Evolutionary conservation across 2,113 vertebrate genomes (phyloP).

Genomic region (Brienomyrus brachyistius): DNA sequence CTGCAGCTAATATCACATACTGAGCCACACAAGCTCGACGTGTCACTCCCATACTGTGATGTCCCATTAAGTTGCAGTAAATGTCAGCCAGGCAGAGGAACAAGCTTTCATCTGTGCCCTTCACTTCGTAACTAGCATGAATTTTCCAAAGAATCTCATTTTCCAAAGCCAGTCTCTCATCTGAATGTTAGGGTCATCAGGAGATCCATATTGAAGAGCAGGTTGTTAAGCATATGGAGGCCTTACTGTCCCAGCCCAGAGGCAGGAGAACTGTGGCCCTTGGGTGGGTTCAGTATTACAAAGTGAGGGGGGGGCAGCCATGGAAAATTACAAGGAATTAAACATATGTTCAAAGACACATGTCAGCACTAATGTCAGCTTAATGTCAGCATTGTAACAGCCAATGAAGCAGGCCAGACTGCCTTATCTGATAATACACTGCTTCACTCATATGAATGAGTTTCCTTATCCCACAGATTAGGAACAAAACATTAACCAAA

Average conservation of each 20-base stretch:
- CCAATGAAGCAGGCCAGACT: background rate
- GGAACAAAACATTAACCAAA: background rate
- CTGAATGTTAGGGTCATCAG: background rate
- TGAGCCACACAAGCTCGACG: background rate
- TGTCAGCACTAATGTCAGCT: background rate
- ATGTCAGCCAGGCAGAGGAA: background rate
- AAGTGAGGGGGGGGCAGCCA: background rate
- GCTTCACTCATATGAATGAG: background rate
- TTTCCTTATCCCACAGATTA: background rate
- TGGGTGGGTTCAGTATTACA: slow-evolving; percentile 5
- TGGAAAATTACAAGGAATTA: slow-evolving; percentile 11
- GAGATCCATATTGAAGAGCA: background rate
- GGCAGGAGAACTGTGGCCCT: background rate
- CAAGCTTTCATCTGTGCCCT: background rate
- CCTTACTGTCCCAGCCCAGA: background rate
- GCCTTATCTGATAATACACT: background rate
- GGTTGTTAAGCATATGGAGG: slow-evolving; percentile 8
- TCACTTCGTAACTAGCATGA: background rate
- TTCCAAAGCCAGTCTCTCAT: background rate
- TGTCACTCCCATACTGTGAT: background rate
- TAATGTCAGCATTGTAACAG: background rate
- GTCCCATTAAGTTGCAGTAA: slow-evolving; percentile 7
- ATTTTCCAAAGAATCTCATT: no score
- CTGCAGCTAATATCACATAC: background rate
- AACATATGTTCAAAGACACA: background rate